Evolutionary conservation across 2,888 invertebrate species (phyloP).

Genomic region (Anaspis maculata): DNA sequence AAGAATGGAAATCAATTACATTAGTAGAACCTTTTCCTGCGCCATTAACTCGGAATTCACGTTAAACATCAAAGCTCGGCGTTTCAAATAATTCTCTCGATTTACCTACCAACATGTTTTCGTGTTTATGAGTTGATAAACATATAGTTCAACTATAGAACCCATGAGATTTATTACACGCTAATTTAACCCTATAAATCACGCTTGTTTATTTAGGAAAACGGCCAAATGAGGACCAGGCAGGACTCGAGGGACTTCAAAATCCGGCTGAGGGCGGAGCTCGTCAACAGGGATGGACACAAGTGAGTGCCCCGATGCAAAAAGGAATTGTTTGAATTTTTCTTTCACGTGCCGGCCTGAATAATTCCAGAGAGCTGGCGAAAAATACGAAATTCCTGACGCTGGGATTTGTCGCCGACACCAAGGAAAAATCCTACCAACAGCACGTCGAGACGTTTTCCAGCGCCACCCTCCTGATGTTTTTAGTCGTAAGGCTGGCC

Average conservation of each 20-base stretch:
- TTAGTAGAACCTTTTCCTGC: too few species aligned
- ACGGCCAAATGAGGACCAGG: slow-evolving; percentile 47
- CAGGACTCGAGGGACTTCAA: slow-evolving; percentile 75
- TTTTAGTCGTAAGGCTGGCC: slow-evolving; percentile 53
- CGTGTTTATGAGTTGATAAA: too few species aligned
- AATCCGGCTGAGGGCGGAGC: slow-evolving; percentile 70
- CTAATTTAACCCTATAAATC: too few species aligned
- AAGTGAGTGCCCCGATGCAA: slow-evolving; percentile 55
- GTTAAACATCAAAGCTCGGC: too few species aligned
- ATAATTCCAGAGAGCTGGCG: slow-evolving; percentile 49
- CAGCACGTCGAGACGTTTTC: slow-evolving; percentile 58
- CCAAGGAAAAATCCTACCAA: slow-evolving; percentile 60
- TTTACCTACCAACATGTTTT: too few species aligned
- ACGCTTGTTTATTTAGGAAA: too few species aligned
- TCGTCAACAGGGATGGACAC: slow-evolving; percentile 76
- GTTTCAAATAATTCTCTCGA: too few species aligned
- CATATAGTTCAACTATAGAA: too few species aligned
- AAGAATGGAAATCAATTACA: too few species aligned
- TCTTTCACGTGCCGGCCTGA: neutral
- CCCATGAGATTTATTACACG: too few species aligned
- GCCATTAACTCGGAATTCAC: too few species aligned
- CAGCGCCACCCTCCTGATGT: slow-evolving; percentile 55
- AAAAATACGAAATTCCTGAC: slow-evolving; percentile 59
- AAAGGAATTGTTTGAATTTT: too few species aligned
- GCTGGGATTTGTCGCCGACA: slow-evolving; percentile 56